phyloP scores from a whole-genome alignment of 30 jellyfish, hydroid and myxozoan genomes.

The Chironex yamaguchii region DNA sequence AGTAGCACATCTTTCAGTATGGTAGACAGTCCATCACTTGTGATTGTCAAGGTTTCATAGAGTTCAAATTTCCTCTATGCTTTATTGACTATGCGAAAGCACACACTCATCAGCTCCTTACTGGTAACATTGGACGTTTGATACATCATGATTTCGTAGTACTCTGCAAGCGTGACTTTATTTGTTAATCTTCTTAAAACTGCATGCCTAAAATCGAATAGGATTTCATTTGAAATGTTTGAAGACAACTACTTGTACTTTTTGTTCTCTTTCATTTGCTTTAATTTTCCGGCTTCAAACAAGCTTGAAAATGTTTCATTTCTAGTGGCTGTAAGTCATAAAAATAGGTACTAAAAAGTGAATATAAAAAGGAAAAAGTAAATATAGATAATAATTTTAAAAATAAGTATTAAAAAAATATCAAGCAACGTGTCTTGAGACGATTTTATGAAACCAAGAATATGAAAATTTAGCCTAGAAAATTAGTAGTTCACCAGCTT shows the following conservation, averaged over 20 bases:
- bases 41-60: conserved; percentile 29
- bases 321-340: conserved; percentile 2
- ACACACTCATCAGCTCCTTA: conserved; percentile 52
- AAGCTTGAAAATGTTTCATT: no score
- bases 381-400: conserved; percentile 5
- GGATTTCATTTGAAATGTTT: conserved; percentile 45
- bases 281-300: conserved; percentile 41
- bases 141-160: conserved; percentile 32
- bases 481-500: background rate
- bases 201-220: conserved; percentile 26
- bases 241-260: conserved; percentile 57
- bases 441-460: conserved; percentile 25
- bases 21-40: conserved; percentile 22
- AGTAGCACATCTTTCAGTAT: conserved; percentile 35
- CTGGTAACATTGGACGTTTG: conserved; percentile 40
- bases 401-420: conserved; percentile 10
- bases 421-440: conserved; percentile 13
- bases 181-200: background rate
- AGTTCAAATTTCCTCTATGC: conserved; percentile 22
- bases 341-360: background rate
- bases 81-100: conserved; percentile 31
- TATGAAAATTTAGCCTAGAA: background rate
- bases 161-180: conserved; percentile 47
- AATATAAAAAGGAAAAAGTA: conserved; percentile 6
- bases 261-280: conserved; percentile 44